Conservation (phyloP, 2,797 vertebrate species). For the Triplophysa bombifrons region DNA sequence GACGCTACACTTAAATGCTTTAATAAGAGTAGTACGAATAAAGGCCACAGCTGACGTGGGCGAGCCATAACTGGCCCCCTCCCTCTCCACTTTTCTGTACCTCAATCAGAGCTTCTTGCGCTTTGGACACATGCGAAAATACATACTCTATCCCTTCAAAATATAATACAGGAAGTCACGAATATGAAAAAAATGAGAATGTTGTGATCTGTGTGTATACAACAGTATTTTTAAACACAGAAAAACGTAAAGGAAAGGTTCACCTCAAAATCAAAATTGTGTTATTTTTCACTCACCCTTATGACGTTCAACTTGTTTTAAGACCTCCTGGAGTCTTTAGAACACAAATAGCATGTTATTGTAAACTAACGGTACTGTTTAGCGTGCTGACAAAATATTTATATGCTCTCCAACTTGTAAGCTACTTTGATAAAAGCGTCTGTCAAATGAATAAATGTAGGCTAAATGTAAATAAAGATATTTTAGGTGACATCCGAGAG, state of each 20-base stretch:
- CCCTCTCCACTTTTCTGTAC: constrained; percentile 74
- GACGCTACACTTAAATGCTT: constrained; percentile 84
- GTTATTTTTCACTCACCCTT: too few species aligned
- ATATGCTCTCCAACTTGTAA: too few species aligned
- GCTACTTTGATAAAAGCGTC: too few species aligned
- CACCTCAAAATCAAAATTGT: too few species aligned
- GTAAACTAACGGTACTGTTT: too few species aligned
- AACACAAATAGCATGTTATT: too few species aligned
- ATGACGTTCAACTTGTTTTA: too few species aligned
- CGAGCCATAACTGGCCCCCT: constrained; percentile 79
- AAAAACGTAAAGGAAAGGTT: constrained; percentile 17
- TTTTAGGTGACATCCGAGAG: too few species aligned
- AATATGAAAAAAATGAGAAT: constrained; percentile 68
- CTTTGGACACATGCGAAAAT: constrained; percentile 8
- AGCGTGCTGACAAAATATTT: too few species aligned
- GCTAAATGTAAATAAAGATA: too few species aligned
- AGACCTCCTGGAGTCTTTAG: too few species aligned
- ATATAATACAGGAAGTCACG: constrained; percentile 77
- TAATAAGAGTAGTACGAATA: constrained; percentile 83
- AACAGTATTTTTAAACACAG: constrained; percentile 44
- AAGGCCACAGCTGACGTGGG: constrained; percentile 79
- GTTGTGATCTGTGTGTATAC: constrained; percentile 70
- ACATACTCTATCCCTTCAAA: constrained; percentile 69
- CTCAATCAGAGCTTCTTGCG: constrained; percentile 44
- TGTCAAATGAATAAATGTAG: too few species aligned